Conservation (phyloP, 23 tunicate genomes). For the Ascidia mentula region DNA sequence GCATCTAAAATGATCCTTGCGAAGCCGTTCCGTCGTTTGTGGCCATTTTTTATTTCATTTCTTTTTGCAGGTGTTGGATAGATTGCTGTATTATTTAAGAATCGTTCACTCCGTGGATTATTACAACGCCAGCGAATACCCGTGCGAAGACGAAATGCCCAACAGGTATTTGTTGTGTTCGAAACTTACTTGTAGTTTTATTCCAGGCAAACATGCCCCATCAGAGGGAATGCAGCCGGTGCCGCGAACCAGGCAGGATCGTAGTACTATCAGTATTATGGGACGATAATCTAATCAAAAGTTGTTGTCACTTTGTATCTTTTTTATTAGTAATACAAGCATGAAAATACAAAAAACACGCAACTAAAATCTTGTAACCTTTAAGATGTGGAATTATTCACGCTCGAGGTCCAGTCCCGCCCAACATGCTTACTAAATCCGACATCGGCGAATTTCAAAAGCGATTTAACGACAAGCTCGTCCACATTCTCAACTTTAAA, state of each 20-base stretch:
- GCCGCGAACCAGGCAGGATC: too few species aligned
- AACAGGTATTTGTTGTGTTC: constrained; percentile 43
- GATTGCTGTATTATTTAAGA: constrained; percentile 78
- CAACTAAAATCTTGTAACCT: not conserved
- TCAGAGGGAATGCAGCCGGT: too few species aligned
- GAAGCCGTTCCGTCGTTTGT: too few species aligned
- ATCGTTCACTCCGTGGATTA: constrained; percentile 98
- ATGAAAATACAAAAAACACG: too few species aligned
- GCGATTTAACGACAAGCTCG: constrained; percentile 85
- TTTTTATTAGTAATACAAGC: too few species aligned
- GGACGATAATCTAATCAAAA: too few species aligned
- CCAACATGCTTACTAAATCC: constrained; percentile 80
- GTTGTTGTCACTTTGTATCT: too few species aligned
- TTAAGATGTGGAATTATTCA: constrained; percentile 96
- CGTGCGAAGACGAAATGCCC: constrained; percentile 98
- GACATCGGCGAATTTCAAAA: constrained; percentile 94
- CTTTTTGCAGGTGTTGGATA: constrained; percentile 60
- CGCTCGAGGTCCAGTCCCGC: constrained; percentile 96
- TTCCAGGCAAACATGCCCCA: too few species aligned
- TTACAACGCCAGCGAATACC: constrained; percentile 98
- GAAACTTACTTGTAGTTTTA: too few species aligned
- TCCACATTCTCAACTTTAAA: constrained; percentile 81
- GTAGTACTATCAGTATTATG: too few species aligned
- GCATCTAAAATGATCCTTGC: too few species aligned
- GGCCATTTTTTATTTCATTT: too few species aligned